These are phyloP conservation scores for Myzus persicae DNA, from an alignment of 1,140 invertebrate genomes.

Conservation along the genomic window DNA sequence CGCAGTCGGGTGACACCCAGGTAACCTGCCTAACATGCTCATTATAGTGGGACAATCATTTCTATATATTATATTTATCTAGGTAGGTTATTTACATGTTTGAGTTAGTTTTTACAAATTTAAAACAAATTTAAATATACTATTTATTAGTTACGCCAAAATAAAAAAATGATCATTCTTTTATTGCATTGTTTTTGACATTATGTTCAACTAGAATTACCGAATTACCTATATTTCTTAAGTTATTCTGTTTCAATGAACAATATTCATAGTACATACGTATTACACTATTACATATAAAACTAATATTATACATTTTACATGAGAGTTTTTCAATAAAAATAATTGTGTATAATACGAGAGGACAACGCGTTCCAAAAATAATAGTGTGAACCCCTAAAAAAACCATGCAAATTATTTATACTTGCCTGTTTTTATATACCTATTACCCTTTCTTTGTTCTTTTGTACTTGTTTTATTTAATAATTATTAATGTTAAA, in stretches of 20 bases:
- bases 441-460: conserved; percentile 26
- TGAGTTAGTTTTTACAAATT: neutral
- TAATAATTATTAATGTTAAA: conserved; percentile 18
- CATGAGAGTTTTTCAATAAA: neutral
- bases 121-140: neutral
- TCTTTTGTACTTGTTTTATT: neutral
- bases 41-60: neutral
- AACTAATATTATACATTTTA: neutral
- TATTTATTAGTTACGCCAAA: neutral
- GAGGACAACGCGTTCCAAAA: neutral
- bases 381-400: neutral
- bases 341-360: neutral
- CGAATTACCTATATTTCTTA: neutral
- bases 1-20: no score
- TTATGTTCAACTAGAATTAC: neutral
- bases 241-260: neutral
- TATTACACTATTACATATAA: neutral
- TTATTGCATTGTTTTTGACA: neutral
- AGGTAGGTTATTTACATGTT: neutral
- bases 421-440: neutral
- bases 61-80: neutral
- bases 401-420: neutral
- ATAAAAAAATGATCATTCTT: no score
- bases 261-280: neutral
- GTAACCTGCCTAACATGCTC: no score